Evolutionary conservation across 2,113 vertebrate genomes (phyloP), one percentile per base, ranked within the genome.

Genomic region (Lagopus leucura): DNA sequence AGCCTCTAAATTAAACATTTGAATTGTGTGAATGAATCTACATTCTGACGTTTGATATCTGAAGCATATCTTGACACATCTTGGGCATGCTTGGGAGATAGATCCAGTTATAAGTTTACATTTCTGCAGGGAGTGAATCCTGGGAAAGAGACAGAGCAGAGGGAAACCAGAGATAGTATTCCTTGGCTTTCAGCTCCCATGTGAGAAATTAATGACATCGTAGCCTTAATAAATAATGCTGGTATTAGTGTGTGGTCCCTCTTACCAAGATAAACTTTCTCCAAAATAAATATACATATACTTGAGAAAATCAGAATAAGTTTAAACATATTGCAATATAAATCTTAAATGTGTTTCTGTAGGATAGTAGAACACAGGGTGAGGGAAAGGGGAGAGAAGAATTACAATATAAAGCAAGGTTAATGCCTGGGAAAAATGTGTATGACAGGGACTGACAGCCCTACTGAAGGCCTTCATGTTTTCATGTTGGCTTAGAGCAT

Each of bases 21-120:
- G 34, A 48, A 71, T 83, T 82, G 76, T 74, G 69, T 91, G 85
- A 92, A 85, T 85, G 89, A 89, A 93, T 89, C 82, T 93, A 18
- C 79, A 82, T 93, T 72, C 50, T 64, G 20, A 85, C 82, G 19
- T 38, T 55, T 70, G 38, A 50, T 90, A 66, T 57, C 52, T 79
- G 43, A 47, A 92, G 43, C 47, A 67, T 80, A 88, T 71, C 72
- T 76, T 77, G 72, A 85, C 30, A 71, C 21, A 85, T 40, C 40
- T 92, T 73, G 28, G 19, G 5, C 85, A 13, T 82, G 18, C 42
- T 52, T 64, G 15, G 67, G 36, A 70, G 27, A 34, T 8, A 87
- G 71, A 80, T 70, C 50, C 13, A 14, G 19, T 32, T 60, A 6
- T 70, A 76, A 48, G 16, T 27, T 50, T 85, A 73, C 76, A 67